These are phyloP conservation scores for Euzophera pinguis DNA, from an alignment of 2,888 invertebrate species.

Conservation along the genomic window DNA sequence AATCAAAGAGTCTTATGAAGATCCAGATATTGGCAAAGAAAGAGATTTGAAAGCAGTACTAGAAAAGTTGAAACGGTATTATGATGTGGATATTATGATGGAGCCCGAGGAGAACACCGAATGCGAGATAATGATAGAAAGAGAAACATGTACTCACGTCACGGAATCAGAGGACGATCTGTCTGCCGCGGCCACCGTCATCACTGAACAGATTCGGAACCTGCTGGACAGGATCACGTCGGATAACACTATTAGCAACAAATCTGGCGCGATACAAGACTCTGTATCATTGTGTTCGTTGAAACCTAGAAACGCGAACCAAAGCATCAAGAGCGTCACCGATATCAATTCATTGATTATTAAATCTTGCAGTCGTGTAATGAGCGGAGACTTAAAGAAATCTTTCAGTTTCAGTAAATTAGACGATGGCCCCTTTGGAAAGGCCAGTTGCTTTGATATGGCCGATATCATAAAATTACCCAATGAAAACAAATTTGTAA, in stretches of 20 bases:
- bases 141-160: slow-evolving; percentile 25
- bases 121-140: neutral
- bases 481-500: slow-evolving; percentile 16
- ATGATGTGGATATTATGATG: slow-evolving; percentile 43
- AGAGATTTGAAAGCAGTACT: slow-evolving; percentile 39
- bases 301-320: slow-evolving; percentile 14
- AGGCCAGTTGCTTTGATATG: slow-evolving; percentile 24
- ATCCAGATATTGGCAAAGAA: slow-evolving; percentile 38
- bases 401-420: slow-evolving; percentile 34
- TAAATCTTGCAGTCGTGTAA: slow-evolving; percentile 23
- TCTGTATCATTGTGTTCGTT: slow-evolving; percentile 12
- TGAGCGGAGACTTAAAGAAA: slow-evolving; percentile 18
- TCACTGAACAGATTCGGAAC: slow-evolving; percentile 40
- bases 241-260: slow-evolving; percentile 22
- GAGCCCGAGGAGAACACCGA: slow-evolving; percentile 35
- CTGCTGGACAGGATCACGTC: slow-evolving; percentile 37
- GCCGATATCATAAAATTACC: neutral
- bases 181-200: slow-evolving; percentile 31
- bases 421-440: slow-evolving; percentile 30
- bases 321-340: slow-evolving; percentile 30
- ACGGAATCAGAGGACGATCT: slow-evolving; percentile 38
- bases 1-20: slow-evolving; percentile 35
- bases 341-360: slow-evolving; percentile 30
- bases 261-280: slow-evolving; percentile 15
- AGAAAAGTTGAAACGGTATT: slow-evolving; percentile 40